Evolutionary conservation across 1,140 invertebrate species (phyloP), one percentile per base, ranked within the genome.

Genomic region (Diachasma alloeum): DNA sequence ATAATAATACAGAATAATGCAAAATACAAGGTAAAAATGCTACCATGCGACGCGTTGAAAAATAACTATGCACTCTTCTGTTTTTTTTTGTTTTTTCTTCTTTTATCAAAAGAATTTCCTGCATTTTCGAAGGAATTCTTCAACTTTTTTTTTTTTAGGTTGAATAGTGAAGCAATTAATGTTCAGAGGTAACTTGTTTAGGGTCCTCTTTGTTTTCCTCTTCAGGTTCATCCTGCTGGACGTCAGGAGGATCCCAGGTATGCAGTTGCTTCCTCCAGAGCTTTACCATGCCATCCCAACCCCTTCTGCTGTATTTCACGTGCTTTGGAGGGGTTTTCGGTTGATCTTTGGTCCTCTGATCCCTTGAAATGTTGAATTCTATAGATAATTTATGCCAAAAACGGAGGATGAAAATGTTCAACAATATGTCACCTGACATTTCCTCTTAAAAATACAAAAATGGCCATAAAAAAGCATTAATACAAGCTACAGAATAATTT

Each of bases 261-360:
- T 98, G 97, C 26, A 98, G 89, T 79, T 94, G 92, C 83, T 94
- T 93, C 53, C 96, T 91, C 97, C 97, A 98, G 63, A 95, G 91
- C 87, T 93, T 95, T 0, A 99, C 93, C 79, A 97, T 91, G 13
- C 93, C 94, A 87, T 99, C 97, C 93, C 96, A 99, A 9, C 94
- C 96, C 82, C 97, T 91, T 59, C 97, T 91, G 83, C 96, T 97
- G 87, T 97, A 97, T 86, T 97, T 97, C 44, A 92, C 84, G 87
- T 93, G 91, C 86, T 97, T 97, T 78, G 96, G 94, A 0, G 97
- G 97, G 17, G 97, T 98, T 82, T 92, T 92, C 13, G 97, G 97
- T 91, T 98, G 93, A 13, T 93, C 91, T 69, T 91, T 91, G 31
- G 89, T 89, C 37, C 96, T 91, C 79, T 93, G 83, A 22, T 92